Evolutionary conservation across 1,140 invertebrate genomes (phyloP).

Genomic region (Stenopsyche tienmushanensis): DNA sequence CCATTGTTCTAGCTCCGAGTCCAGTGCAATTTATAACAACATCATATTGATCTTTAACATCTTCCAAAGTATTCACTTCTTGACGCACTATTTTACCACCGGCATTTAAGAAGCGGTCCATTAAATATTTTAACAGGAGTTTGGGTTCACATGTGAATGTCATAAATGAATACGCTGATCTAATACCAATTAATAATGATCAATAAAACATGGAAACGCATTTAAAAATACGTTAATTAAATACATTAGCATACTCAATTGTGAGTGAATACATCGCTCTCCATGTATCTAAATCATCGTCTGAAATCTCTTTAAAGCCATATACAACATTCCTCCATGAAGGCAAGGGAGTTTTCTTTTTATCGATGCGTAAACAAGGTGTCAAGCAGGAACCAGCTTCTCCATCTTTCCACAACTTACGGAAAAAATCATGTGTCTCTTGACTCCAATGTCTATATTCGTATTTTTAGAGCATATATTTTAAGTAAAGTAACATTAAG

Average conservation of each 20-base stretch:
- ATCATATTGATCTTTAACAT: constrained; percentile 59
- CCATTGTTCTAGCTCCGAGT: constrained; percentile 59
- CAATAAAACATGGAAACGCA: not conserved
- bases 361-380: constrained; percentile 57
- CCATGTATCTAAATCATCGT: constrained; percentile 53
- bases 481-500: not conserved
- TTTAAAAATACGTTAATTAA: not conserved
- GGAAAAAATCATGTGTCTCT: constrained; percentile 62
- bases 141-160: constrained; percentile 63
- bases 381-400: constrained; percentile 61
- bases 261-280: too few species aligned
- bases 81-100: constrained; percentile 58
- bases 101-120: constrained; percentile 57
- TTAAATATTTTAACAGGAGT: constrained; percentile 62
- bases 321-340: constrained; percentile 60
- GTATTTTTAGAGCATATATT: not conserved
- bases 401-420: constrained; percentile 62
- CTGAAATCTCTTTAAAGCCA: constrained; percentile 58
- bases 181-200: constrained; percentile 42
- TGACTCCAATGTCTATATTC: constrained; percentile 62
- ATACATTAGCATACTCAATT: too few species aligned
- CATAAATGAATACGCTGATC: constrained; percentile 52
- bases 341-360: constrained; percentile 41
- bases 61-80: constrained; percentile 57
- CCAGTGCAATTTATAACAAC: constrained; percentile 76